Conservation (phyloP, 2,113 vertebrate species). For the Podarcis raffonei region DNA sequence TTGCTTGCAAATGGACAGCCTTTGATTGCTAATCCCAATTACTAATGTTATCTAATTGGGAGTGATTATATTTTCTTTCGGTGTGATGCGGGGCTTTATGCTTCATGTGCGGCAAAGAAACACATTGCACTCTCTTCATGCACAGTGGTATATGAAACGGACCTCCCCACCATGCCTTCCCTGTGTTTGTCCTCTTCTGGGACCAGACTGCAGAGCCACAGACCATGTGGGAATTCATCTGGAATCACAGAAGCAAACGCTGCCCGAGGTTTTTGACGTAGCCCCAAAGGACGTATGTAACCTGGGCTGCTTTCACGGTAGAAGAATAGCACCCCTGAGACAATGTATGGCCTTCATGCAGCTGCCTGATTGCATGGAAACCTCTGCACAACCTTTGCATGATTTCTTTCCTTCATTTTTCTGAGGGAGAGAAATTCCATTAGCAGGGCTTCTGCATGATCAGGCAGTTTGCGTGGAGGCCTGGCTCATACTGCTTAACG, state of each 20-base stretch:
- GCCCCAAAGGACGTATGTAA: neutral
- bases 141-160: neutral
- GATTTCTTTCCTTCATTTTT: neutral
- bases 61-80: constrained; percentile 44
- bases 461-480: neutral
- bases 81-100: neutral
- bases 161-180: neutral
- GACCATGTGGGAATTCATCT: neutral
- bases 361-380: neutral
- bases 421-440: neutral
- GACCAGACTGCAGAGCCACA: neutral
- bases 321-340: neutral
- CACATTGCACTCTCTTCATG: neutral
- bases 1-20: constrained; percentile 53
- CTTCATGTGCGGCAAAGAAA: neutral
- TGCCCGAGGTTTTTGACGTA: neutral
- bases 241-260: neutral
- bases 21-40: constrained; percentile 54
- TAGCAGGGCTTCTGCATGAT: neutral
- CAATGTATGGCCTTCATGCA: too few species aligned
- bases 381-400: too few species aligned
- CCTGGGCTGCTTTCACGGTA: too few species aligned
- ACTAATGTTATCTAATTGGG: constrained; percentile 52
- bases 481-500: neutral
- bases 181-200: neutral